A percentile compares a stretch with the other conserved stretches of the same genome.
phyloP scores from a whole-genome alignment of 2,888 invertebrate species.

The Chrysomela aeneicollis region DNA sequence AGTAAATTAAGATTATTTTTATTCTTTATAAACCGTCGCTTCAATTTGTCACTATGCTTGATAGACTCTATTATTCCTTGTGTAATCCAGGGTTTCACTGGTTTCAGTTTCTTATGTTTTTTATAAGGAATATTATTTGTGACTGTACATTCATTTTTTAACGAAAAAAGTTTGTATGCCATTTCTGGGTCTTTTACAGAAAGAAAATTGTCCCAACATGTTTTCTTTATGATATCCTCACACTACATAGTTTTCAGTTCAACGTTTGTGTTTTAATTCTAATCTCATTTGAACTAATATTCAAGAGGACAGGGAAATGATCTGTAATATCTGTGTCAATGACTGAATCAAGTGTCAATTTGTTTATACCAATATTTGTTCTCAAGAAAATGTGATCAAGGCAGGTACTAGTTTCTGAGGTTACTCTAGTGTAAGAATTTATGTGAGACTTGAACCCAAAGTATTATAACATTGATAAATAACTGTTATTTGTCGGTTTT shows the following conservation, averaged over 20 bases:
- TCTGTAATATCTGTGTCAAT: neutral
- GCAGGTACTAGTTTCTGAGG: slow-evolving; percentile 10
- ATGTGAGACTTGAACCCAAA: slow-evolving; percentile 9
- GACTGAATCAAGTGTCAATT: neutral
- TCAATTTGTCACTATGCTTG: slow-evolving; percentile 15
- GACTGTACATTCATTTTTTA: neutral
- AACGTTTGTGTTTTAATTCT: slow-evolving; percentile 2
- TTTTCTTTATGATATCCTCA: neutral
- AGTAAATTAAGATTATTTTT: slow-evolving; percentile 14
- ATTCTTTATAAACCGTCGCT: slow-evolving; percentile 8
- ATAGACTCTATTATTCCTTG: slow-evolving; percentile 12
- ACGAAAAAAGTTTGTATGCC: neutral
- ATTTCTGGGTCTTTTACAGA: neutral
- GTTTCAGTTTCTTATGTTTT: slow-evolving; percentile 7
- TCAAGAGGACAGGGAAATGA: neutral
- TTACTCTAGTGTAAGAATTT: slow-evolving; percentile 9
- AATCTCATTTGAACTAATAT: slow-evolving; percentile 8
- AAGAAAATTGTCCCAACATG: slow-evolving; percentile 1
- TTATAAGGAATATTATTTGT: neutral
- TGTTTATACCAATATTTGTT: neutral
- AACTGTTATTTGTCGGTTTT: neutral
- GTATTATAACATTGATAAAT: neutral
- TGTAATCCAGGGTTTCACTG: slow-evolving; percentile 7
- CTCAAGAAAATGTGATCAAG: slow-evolving; percentile 8
- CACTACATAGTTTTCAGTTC: slow-evolving; percentile 3